Evolutionary conservation across 2,888 invertebrate species (phyloP), one percentile per base, ranked within the genome.

Genomic region (Idaea biselata): DNA sequence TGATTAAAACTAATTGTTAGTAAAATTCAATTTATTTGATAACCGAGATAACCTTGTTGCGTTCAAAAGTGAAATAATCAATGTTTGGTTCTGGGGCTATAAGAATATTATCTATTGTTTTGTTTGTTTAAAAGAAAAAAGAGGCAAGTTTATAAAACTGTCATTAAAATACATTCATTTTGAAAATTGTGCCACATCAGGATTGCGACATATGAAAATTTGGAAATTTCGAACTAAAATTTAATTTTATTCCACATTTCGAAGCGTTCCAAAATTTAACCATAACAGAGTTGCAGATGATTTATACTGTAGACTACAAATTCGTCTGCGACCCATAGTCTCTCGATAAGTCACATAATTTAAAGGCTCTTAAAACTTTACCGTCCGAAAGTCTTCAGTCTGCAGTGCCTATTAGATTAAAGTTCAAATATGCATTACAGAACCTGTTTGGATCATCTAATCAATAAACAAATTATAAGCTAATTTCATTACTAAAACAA

Each of bases 351-450:
- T 8, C 1, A 44, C 3, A 44, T 14, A 44, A 2, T 44, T 44
- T 44, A 1, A 7, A 44, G 44, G 44, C 3, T 44, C 11, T 14
- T 44, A 7, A 11, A 33, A 33, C 44, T 8, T 6, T 44, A 44
- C 44, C 44, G 44, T 44, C 44, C 6, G 44, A 44, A 44, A 44
- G 7, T 44, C 44, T 14, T 3, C 14, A 44, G 44, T 44, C 44
- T 44, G 44, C 44, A 14, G 8, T 25, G 18, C 33, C 17, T 33
- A n/a, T n/a, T 17, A 59, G 17, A 59, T 53, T 6, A 44, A 18
- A 44, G 18, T 53, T 53, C 18, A 53, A 53, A 53, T 53, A 16
- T 4, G 14, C 58, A 58, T 59, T 54, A 18, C 18, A 58, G n/a
- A 58, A 44, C 44, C 44, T 7, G 44, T 44, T 44, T 44, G 44